Conservation (phyloP, 1,140 invertebrate genomes). For the Phocides pigmalion region DNA sequence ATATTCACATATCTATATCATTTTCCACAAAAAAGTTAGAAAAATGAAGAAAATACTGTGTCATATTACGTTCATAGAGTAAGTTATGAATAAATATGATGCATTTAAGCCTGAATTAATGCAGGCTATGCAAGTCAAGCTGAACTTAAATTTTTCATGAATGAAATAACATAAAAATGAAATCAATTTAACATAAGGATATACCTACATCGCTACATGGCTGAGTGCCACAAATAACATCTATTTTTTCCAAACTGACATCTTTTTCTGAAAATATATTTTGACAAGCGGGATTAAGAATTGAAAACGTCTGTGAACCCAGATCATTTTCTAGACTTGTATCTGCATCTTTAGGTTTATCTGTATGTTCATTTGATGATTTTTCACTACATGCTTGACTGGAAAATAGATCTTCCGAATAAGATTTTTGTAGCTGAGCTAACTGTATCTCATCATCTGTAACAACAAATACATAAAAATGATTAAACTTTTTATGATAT, state of each 20-base stretch:
- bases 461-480: no score
- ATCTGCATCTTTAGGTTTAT: constrained; percentile 18
- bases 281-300: constrained; percentile 42
- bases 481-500: no score
- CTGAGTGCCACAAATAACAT: constrained; percentile 50
- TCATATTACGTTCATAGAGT: no score
- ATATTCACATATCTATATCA: no score
- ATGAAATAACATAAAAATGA: no score
- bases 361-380: neutral
- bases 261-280: constrained; percentile 25
- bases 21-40: no score
- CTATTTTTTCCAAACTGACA: constrained; percentile 42
- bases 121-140: no score
- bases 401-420: constrained; percentile 63
- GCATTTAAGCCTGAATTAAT: no score
- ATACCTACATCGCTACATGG: constrained; percentile 11
- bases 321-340: constrained; percentile 41
- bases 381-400: constrained; percentile 51
- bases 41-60: no score
- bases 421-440: constrained; percentile 58
- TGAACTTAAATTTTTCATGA: no score
- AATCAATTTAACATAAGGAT: neutral
- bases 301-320: constrained; percentile 66
- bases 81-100: no score
- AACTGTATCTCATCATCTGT: constrained; percentile 69